Evolutionary conservation across 2,797 vertebrate species (phyloP), one percentile per base, ranked within the genome.

Genomic region (Molothrus aeneus): DNA sequence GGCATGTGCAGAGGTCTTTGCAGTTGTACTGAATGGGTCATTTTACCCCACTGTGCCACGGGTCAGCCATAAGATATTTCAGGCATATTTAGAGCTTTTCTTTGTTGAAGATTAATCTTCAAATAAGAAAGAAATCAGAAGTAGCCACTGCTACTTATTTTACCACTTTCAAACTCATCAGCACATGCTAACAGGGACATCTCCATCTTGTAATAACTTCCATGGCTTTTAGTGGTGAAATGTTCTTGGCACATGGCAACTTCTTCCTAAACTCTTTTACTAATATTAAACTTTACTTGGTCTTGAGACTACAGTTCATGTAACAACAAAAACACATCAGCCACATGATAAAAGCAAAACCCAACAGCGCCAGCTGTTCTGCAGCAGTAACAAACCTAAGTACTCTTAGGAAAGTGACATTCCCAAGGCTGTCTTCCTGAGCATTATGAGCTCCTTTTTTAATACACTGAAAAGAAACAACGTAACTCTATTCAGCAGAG

Each of bases 371-470:
- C 16, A 38, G 20, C 13, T n/a, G 21, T 26, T 45, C 22, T 31
- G 71, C 36, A 80, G 65, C 68, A 66, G 25, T 31, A 47, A 29
- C 11, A 78, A 54, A 21, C 17, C 17, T 31, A 69, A 60, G 13
- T 19, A 24, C 20, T 53, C 3, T 0, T 8, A 24, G 2, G 7
- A 10, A 71, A 53, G n/a, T 4, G 20, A 7, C 5, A 7, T 24
- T 31, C 26, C 36, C 32, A 45, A 45, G 19, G 16, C 54, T 68
- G 32, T 12, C 31, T 36, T 48, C 64, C 40, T 51, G 12, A 50
- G 22, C 12, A 4, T 17, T 60, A 8, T 2, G 9, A 31, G 13
- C 34, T 10, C 11, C 24, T 61, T 63, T 59, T 17, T 21, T 38
- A 60, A 25, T 4, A 13, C 17, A 10, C 11, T 54, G 11, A 42